Base-by-base conservation (phyloP, 2,888 invertebrate genomes). In the Lagria hirta region DNA sequence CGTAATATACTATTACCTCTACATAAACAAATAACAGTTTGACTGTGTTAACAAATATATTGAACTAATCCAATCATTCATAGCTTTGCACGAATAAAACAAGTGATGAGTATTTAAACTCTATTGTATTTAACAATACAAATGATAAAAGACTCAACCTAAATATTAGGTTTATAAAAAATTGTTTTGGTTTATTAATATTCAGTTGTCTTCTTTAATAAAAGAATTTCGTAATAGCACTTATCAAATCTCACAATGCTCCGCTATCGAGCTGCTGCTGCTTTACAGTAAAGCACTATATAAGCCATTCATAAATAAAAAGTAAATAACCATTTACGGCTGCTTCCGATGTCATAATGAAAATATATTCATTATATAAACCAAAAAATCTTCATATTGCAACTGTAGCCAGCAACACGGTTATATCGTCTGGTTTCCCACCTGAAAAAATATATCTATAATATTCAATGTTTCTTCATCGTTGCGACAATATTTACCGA, bases 351-450 rank as follows among this genome's bases (percentile, higher is more conserved):
- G n/a, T n/a, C n/a, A n/a, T n/a, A n/a, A n/a, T n/a, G n/a, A n/a
- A n/a, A n/a, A n/a, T n/a, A n/a, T n/a, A n/a, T n/a, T n/a, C n/a
- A n/a, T n/a, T n/a, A n/a, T n/a, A n/a, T n/a, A n/a, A n/a, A n/a
- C n/a, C 27, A 8, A 11, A 27, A 27, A 14, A 11, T 42, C 17
- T 54, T 80, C 76, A 81, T 78, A 85, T 82, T 68, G 88, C 87
- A 75, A 97, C 93, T 59, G 93, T 90, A 60, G 96, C 94, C 61
- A 97, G 81, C 66, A 98, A 83, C 71, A 97, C 93, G 67, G 97
- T 97, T 74, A 98, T 96, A 77, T 98, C 98, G 73, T 98, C 98
- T 49, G 97, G 97, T 75, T 98, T 98, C 43, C 98, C 97, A 70
- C 98, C 96, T 88, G 78, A 34, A 79, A 83, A 64, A n/a, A 16